A percentile compares a stretch with the other conserved stretches of the same genome.
Evolutionary conservation across 2,888 invertebrate genomes (phyloP).

Genomic region (Pseudeuparius sepicola): DNA sequence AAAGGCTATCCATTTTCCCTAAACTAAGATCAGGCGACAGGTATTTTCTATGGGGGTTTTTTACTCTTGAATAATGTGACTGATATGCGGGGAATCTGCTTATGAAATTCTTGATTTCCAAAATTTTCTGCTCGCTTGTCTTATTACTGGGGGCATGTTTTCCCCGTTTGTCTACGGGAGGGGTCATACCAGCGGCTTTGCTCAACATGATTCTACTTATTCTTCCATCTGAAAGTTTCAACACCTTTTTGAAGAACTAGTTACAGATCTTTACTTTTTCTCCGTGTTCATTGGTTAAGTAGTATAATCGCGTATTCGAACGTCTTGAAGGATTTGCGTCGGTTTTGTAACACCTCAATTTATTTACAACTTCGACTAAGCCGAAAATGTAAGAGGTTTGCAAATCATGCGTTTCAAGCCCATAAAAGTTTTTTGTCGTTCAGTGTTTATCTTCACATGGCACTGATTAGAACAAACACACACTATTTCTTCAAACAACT

Average conservation of each 20-base stretch:
- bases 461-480: constrained; percentile 11
- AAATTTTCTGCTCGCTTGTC: constrained; percentile 3
- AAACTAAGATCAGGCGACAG: constrained; percentile 5
- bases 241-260: constrained; percentile 14
- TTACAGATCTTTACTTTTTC: constrained; percentile 13
- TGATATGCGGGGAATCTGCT: constrained; percentile 1
- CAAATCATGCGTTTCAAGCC: constrained; percentile 11
- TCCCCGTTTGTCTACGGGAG: constrained; percentile 4
- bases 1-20: constrained; percentile 5
- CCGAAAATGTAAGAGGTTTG: constrained; percentile 16
- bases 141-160: constrained; percentile 4
- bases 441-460: constrained; percentile 9
- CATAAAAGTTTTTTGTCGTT: constrained; percentile 15
- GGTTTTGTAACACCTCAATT: constrained; percentile 9
- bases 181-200: constrained; percentile 8
- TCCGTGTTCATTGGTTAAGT: constrained; percentile 9
- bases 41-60: constrained; percentile 5
- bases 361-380: constrained; percentile 13
- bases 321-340: constrained; percentile 10
- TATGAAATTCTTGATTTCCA: neutral
- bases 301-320: constrained; percentile 13
- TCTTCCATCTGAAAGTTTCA: constrained; percentile 13
- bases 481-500: neutral
- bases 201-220: constrained; percentile 9
- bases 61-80: constrained; percentile 3